Base-by-base conservation (phyloP, 2,888 invertebrate species). In the Agrotis clavis region DNA sequence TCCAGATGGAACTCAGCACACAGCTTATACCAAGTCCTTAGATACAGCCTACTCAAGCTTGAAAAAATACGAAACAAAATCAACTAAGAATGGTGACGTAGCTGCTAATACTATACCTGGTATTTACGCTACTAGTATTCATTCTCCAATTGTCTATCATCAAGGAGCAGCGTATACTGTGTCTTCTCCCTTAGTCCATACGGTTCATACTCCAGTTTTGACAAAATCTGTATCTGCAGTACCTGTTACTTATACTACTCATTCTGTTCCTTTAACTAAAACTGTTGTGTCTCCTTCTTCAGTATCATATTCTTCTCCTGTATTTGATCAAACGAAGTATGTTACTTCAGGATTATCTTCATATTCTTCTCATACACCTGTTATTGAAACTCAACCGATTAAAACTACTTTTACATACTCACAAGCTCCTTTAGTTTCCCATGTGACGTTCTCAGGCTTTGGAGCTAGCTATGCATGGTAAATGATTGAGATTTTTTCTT, bases 381-480 rank as follows among this genome's bases (percentile, higher is more conserved):
- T 75, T 48, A 51, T 79, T 77, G 82, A 64, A 53, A 72, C 81
- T 69, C 81, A 84, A 62, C 79, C 86, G 45, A 63, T 85, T 57
- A 89, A 87, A 79, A 74, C 86, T n/a, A 79, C 82, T 70, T 77
- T 89, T 11, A 81, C 87, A 6, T 88, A 91, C 74, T 89, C 90
- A 5, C 88, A 90, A 51, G 85, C 89, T 16, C 89, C 91, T 0
- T 62, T 82, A 50, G 88, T 90, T 19, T 90, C 90, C 45, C 92
- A 92, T 72, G 88, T 89, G 74, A 88, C 90, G 35, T 92, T 91
- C 71, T 86, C 86, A 63, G 89, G 89, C 35, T 75, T 89, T 57
- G 90, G 90, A 64, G 75, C 87, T 16, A 89, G 78, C 64, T 92
- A 93, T 72, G 83, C 90, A 61, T 93, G 92, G 91, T 94, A 90